Conservation (phyloP, 2,888 invertebrate genomes). For the Apamea anceps region DNA sequence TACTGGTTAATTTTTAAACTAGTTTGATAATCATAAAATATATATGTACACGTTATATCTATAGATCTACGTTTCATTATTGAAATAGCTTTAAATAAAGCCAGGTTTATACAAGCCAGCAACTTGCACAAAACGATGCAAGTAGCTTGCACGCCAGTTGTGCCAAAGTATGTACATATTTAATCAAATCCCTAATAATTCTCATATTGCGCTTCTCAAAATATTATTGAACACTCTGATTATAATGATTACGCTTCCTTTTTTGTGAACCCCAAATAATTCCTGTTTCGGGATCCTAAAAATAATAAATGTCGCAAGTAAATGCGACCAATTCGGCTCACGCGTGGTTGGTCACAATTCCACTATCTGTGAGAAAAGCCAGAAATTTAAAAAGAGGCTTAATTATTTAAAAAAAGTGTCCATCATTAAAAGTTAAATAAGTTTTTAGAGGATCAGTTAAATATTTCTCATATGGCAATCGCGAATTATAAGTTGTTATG, state of each 20-base stretch:
- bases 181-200: not conserved
- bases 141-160: not conserved
- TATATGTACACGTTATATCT: conserved; percentile 9
- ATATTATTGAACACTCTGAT: not conserved
- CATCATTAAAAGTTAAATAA: no score
- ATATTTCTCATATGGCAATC: not conserved
- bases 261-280: not conserved
- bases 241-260: not conserved
- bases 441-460: not conserved
- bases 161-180: not conserved
- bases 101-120: not conserved
- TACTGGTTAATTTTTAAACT: not conserved
- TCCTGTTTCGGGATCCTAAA: not conserved
- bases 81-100: not conserved
- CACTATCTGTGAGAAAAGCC: no score
- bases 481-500: not conserved
- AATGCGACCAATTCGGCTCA: not conserved
- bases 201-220: not conserved
- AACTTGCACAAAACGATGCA: not conserved
- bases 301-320: not conserved
- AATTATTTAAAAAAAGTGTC: not conserved
- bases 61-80: not conserved
- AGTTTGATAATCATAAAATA: conserved; percentile 19
- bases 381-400: not conserved
- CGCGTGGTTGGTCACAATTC: not conserved